A percentile compares a stretch with the other conserved stretches of the same genome.
Conservation (phyloP, 2,113 vertebrate genomes). For the Arizona elegans region DNA sequence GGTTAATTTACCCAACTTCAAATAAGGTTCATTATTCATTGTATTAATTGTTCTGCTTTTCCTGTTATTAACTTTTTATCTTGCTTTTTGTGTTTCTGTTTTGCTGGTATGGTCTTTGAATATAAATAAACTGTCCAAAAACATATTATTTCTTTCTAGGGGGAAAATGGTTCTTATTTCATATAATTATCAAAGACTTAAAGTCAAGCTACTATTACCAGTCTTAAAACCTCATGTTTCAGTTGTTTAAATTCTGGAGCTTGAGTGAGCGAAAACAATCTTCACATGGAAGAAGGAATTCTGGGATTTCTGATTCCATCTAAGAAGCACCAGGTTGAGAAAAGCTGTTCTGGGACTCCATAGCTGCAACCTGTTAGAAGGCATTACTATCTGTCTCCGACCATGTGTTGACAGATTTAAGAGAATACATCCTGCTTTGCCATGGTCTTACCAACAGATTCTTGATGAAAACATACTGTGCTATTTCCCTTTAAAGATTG, state of each 20-base stretch:
- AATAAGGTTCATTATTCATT: neutral
- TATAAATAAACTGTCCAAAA: neutral
- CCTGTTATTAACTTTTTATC: neutral
- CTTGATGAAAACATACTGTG: rapidly evolving
- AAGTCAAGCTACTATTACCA: neutral
- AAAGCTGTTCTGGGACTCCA: neutral
- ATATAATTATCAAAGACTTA: neutral
- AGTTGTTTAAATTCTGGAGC: neutral
- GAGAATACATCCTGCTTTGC: neutral
- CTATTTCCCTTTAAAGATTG: neutral
- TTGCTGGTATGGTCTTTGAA: neutral
- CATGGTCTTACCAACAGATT: neutral
- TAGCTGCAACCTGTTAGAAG: neutral
- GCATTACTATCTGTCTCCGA: neutral
- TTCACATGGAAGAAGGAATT: neutral
- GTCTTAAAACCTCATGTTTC: neutral
- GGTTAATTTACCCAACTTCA: neutral
- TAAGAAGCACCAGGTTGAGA: neutral
- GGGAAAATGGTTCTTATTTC: neutral
- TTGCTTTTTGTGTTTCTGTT: neutral
- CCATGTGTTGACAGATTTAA: neutral
- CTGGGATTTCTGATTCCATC: neutral
- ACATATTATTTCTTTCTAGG: neutral
- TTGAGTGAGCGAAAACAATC: neutral
- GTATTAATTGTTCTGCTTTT: neutral